Percentiles rank a stretch among this genome's conserved stretches.
phyloP scores from a whole-genome alignment of 2,797 vertebrate species.

The Chaetophractus vellerosus region DNA sequence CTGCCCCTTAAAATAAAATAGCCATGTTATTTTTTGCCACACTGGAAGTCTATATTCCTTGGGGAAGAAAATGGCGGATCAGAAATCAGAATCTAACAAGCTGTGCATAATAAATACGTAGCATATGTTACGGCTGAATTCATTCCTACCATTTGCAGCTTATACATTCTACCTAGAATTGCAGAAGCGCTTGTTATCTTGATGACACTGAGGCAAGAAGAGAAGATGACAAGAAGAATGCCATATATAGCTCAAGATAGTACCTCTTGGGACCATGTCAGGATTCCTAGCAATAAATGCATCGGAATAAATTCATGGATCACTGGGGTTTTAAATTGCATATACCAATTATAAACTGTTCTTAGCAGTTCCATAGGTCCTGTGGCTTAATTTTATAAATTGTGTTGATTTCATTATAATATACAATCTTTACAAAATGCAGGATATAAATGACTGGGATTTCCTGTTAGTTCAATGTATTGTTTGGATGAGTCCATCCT shows the following conservation, averaged over 20 bases:
- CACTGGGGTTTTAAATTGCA: slow-evolving; percentile 73
- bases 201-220: slow-evolving; percentile 67
- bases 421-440: slow-evolving; percentile 62
- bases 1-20: slow-evolving; percentile 84
- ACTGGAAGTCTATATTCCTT: slow-evolving; percentile 86
- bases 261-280: slow-evolving; percentile 70
- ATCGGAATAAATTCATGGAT: slow-evolving; percentile 75
- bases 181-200: slow-evolving; percentile 85
- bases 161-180: slow-evolving; percentile 86
- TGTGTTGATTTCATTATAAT: slow-evolving; percentile 70
- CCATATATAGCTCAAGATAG: slow-evolving; percentile 72
- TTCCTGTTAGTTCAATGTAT: slow-evolving; percentile 53
- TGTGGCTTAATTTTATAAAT: slow-evolving; percentile 71
- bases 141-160: slow-evolving; percentile 78
- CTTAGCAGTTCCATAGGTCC: slow-evolving; percentile 49
- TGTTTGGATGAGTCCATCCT: slow-evolving; percentile 43
- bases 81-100: slow-evolving; percentile 89
- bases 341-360: slow-evolving; percentile 78
- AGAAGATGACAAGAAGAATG: slow-evolving; percentile 77
- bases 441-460: slow-evolving; percentile 23
- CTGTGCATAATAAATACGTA: slow-evolving; percentile 89
- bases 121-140: slow-evolving; percentile 87
- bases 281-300: slow-evolving; percentile 77
- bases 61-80: slow-evolving; percentile 83
- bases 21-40: slow-evolving; percentile 83